Percentiles rank a stretch among this genome's conserved stretches.
phyloP scores from a whole-genome alignment of 2,888 invertebrate species.

The Pandemis heparana region DNA sequence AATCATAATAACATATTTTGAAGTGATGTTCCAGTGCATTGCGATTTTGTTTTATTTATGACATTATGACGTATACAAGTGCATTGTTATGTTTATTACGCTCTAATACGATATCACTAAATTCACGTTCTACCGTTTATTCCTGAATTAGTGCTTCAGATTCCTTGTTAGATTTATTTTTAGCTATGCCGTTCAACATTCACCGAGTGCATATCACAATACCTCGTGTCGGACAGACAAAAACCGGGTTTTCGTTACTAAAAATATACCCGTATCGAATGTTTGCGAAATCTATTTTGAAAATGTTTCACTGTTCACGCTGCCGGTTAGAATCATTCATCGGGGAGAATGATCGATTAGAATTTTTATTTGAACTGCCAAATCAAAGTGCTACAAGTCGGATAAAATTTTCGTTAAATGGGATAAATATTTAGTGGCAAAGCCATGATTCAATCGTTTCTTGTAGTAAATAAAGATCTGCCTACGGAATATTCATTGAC shows the following conservation, averaged over 20 bases:
- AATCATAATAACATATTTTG: conserved; percentile 36
- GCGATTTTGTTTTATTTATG: conserved; percentile 37
- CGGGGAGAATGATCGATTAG: conserved; percentile 47
- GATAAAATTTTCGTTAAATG: conserved; percentile 23
- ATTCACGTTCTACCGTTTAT: conserved; percentile 9
- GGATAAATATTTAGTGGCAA: conserved; percentile 12
- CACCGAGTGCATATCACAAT: conserved; percentile 79
- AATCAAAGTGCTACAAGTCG: background rate
- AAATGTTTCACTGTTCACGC: conserved; percentile 67
- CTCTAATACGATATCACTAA: conserved; percentile 32
- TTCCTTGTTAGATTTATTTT: conserved; percentile 68
- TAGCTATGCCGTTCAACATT: conserved; percentile 69
- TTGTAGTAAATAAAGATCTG: conserved; percentile 48
- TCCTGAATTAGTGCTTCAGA: conserved; percentile 59
- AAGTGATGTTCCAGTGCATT: conserved; percentile 24
- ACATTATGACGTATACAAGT: background rate
- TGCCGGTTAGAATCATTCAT: conserved; percentile 51
- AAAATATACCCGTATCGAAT: conserved; percentile 84
- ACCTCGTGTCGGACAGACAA: conserved; percentile 70
- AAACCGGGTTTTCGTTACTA: conserved; percentile 83
- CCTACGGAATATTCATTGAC: conserved; percentile 29
- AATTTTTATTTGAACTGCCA: background rate
- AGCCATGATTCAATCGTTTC: background rate
- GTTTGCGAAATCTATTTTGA: conserved; percentile 84
- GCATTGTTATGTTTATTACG: conserved; percentile 46